Percentiles rank a stretch among this genome's conserved stretches.
Evolutionary conservation across 2,113 vertebrate genomes (phyloP).

Genomic region (Emydura subglobosa): DNA sequence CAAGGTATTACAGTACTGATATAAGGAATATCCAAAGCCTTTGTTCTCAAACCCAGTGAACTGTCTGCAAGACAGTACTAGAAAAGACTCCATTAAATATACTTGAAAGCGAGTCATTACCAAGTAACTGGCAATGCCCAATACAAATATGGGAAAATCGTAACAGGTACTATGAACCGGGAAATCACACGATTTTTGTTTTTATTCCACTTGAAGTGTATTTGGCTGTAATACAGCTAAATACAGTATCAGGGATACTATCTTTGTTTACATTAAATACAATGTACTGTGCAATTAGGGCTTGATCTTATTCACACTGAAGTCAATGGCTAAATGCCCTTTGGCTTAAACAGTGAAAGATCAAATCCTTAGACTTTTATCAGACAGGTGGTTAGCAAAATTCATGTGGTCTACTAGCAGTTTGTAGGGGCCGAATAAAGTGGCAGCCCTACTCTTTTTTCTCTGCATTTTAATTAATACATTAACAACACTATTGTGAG

Average conservation of each 20-base stretch:
- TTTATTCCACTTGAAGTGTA: background rate
- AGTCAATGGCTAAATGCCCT: background rate
- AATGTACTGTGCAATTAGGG: background rate
- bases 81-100: accelerated
- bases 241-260: background rate
- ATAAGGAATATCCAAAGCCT: background rate
- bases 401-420: background rate
- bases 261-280: background rate
- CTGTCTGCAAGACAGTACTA: background rate
- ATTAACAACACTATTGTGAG: background rate
- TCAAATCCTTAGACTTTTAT: background rate
- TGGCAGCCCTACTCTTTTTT: background rate
- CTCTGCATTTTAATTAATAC: background rate
- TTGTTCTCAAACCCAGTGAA: background rate
- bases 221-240: background rate
- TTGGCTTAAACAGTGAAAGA: background rate
- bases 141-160: background rate
- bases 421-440: background rate
- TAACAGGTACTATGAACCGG: background rate
- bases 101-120: background rate
- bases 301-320: background rate
- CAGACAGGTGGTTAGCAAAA: background rate
- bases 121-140: background rate
- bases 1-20: background rate
- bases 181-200: background rate